A percentile compares a stretch with the other conserved stretches of the same genome.
Conservation (phyloP, 2,888 invertebrate genomes). For the Thymelicus sylvestris region DNA sequence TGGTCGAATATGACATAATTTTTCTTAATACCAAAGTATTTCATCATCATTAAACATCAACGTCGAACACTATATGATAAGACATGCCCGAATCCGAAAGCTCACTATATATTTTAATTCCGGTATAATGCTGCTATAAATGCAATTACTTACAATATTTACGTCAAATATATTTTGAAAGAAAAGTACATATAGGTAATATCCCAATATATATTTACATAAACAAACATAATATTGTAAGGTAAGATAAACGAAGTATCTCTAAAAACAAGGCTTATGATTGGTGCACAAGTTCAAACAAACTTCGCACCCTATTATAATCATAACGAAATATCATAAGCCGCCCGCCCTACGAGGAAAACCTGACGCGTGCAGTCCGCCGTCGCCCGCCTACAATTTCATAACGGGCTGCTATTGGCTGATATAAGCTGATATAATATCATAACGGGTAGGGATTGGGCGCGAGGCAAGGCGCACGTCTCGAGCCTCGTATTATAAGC, state of each 20-base stretch:
- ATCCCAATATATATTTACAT: not conserved
- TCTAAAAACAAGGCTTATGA: constrained; percentile 48
- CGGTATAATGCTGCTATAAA: not conserved
- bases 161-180: not conserved
- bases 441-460: constrained; percentile 85
- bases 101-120: too few relatives aligned
- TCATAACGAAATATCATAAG: constrained; percentile 81
- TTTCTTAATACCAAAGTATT: too few relatives aligned
- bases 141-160: not conserved
- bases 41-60: too few relatives aligned
- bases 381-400: constrained; percentile 82
- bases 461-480: constrained; percentile 65
- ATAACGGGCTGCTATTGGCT: constrained; percentile 83
- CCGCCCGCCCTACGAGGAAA: constrained; percentile 79
- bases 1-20: too few relatives aligned
- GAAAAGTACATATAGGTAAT: not conserved
- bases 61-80: too few relatives aligned
- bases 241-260: constrained; percentile 28
- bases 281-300: constrained; percentile 49
- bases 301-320: constrained; percentile 69
- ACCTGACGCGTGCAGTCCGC: constrained; percentile 62
- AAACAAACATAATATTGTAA: not conserved
- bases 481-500: constrained; percentile 69
- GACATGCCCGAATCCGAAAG: too few relatives aligned
- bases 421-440: constrained; percentile 86